Base-by-base conservation (phyloP, 35 echinoderm and acorn worm genomes). In the Hemicentrotus pulcherrimus region DNA sequence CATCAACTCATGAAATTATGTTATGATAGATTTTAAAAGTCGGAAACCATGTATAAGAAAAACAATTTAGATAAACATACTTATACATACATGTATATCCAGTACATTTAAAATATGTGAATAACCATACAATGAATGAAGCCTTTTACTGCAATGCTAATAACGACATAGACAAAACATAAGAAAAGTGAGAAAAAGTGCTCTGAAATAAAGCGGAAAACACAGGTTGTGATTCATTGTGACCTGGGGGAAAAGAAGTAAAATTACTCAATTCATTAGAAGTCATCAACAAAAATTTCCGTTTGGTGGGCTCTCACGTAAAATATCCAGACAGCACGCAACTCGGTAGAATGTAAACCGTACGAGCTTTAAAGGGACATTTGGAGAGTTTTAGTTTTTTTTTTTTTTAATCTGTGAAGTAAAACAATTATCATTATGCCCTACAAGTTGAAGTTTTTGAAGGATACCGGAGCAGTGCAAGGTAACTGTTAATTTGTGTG, bases 201-300 rank as follows among this genome's bases (percentile, higher is more conserved):
- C 22, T 78, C 65, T 28, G 24, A 78, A 7, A 78, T 28, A 0
- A 78, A 18, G 8, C 24, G 65, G 28, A 78, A 78, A 78, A 78
- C 65, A 78, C 65, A 7, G 65, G 65, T 78, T 22, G 28, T 78
- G 65, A 78, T 78, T 78, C 65, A 78, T 78, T 78, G 6, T 78
- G 65, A 78, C 65, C 65, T 78, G 65, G 24, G 65, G 65, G 65
- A 78, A 78, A 78, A 78, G 65, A 78, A 78, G 65, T 78, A n/a
- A 78, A 78, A 78, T 78, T 78, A 78, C 65, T 78, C 18, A 78
- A 78, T 78, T 78, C 65, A 78, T 78, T 78, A 78, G 28, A 78
- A 78, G 65, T 78, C 65, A 78, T 78, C 65, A 78, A 78, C 24
- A 78, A 78, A 78, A 78, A 78, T 78, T 78, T 78, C 65, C 65